Base-by-base conservation (phyloP, 2,888 invertebrate species). In the Sipunculus nudus region DNA sequence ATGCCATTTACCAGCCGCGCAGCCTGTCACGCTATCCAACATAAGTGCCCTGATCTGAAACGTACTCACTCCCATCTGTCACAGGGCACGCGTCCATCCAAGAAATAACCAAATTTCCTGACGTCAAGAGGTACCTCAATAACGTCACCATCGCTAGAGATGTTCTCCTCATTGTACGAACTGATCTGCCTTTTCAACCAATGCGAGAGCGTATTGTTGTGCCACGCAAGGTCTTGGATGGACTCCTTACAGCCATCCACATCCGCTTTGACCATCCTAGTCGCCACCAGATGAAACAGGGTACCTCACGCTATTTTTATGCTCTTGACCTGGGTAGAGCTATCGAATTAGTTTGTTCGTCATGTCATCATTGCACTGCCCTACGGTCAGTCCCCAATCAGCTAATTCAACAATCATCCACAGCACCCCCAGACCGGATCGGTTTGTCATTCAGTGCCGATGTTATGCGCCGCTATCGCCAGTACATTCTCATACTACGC, bases 51-150 rank as follows among this genome's bases (percentile, higher is more conserved):
- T 13, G 50, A 31, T 8, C n/a, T 50, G 16, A 10, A 25, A 6
- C 6, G 35, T 6, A 35, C 50, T 35, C 23, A 35, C 19, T 31
- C 35, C 10, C 50, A 50, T 21, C 35, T 50, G 25, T 13, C 31
- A 31, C 35, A 50, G 19, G 55, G 55, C 6, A 55, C 55, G 6
- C 16, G 52, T 8, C 55, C 55, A n/a, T 53, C 55, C 48, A 29
- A 67, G 39, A 71, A 71, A 41, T 66, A 1, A 71, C 68, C 0
- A 72, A 69, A 39, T 54, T 71, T 8, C 62, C 53, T 45, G 66
- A 70, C 26, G 63, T 68, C 1, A 72, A 71, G 39, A 46, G 63
- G 1, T 72, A 71, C 35, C 47, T 72, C 0, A 49, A 41, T 32
- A 60, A 60, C 2, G 67, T 50, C 0, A 56, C 67, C 5, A 65